Evolutionary conservation across 2,113 vertebrate genomes (phyloP).

Genomic region (Pimephales promelas): DNA sequence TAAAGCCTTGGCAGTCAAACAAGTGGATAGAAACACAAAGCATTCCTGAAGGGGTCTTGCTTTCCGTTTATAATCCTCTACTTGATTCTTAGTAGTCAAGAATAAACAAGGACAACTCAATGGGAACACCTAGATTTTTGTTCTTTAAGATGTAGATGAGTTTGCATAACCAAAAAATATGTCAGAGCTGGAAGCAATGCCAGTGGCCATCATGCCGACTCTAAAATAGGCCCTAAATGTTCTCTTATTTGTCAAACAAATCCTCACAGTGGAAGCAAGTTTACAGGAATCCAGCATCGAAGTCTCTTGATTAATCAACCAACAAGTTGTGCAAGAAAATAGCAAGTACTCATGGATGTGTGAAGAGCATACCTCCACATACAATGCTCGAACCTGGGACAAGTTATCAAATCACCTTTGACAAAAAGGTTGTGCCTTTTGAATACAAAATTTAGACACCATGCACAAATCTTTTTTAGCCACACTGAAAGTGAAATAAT

Average conservation of each 20-base stretch:
- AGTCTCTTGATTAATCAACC: background rate
- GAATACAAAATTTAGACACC: background rate
- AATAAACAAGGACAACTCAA: background rate
- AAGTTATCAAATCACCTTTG: background rate
- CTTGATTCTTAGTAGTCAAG: slow-evolving; percentile 4
- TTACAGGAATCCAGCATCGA: background rate
- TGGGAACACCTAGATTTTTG: background rate
- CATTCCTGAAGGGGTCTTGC: slow-evolving; percentile 29
- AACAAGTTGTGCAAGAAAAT: background rate
- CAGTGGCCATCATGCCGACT: background rate
- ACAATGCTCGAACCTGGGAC: background rate
- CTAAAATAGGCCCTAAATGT: background rate
- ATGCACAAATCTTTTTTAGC: background rate
- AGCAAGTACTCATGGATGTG: background rate
- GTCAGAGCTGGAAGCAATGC: background rate
- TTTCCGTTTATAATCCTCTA: slow-evolving; percentile 5
- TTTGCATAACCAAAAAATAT: background rate
- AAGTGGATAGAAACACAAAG: slow-evolving; percentile 16
- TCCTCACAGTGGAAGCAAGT: background rate
- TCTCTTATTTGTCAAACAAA: background rate
- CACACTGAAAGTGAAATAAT: background rate
- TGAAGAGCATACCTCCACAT: background rate
- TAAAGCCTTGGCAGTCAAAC: slow-evolving; percentile 7
- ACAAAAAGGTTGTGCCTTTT: background rate
- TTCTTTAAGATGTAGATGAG: background rate